phyloP scores from a whole-genome alignment of 2,888 invertebrate species.

The Ectemnius cavifrons region DNA sequence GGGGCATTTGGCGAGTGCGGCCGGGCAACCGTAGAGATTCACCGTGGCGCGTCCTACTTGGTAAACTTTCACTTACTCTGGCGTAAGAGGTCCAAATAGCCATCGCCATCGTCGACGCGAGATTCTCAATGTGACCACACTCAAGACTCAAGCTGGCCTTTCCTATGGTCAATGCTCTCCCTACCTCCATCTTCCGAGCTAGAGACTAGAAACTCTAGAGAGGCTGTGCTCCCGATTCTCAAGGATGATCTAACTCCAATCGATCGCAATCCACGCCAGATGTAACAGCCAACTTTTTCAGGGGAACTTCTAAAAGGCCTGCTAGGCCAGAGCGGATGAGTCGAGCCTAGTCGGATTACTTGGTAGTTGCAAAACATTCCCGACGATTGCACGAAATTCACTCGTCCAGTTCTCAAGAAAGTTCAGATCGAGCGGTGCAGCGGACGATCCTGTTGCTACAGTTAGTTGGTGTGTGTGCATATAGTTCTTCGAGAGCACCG shows the following conservation, averaged over 20 bases:
- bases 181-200: background rate
- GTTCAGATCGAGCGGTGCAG: constrained; percentile 47
- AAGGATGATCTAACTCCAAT: too few relatives aligned
- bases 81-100: constrained; percentile 74
- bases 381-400: constrained; percentile 51
- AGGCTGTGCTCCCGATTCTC: background rate
- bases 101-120: constrained; percentile 18
- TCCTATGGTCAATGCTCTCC: constrained; percentile 33
- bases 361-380: constrained; percentile 51
- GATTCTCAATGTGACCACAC: constrained; percentile 44
- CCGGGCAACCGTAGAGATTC: constrained; percentile 61
- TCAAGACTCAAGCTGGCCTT: constrained; percentile 32
- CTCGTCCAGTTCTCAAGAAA: constrained; percentile 59
- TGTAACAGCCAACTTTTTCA: too few relatives aligned
- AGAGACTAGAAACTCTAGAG: too few relatives aligned
- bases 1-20: constrained; percentile 73
- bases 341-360: too few relatives aligned
- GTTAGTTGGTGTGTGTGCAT: constrained; percentile 34
- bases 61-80: constrained; percentile 76
- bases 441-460: constrained; percentile 47
- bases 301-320: too few relatives aligned
- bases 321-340: too few relatives aligned
- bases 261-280: too few relatives aligned
- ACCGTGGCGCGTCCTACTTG: constrained; percentile 75
- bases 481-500: constrained; percentile 55